Conservation (phyloP, 1,140 invertebrate species). For the Formica exsecta region DNA sequence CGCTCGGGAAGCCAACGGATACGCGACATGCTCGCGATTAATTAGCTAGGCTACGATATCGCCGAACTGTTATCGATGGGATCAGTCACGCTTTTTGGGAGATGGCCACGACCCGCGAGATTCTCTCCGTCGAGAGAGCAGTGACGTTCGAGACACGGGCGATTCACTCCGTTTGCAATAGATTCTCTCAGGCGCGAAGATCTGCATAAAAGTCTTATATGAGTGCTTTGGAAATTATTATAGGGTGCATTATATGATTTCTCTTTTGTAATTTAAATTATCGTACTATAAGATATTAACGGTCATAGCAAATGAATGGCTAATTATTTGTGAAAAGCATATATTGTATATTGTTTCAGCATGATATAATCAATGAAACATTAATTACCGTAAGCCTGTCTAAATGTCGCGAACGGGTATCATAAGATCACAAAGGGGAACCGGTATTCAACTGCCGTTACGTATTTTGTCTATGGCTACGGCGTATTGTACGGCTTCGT, state of each 20-base stretch:
- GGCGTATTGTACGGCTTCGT: slow-evolving; percentile 33
- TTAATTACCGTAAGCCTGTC: slow-evolving; percentile 7
- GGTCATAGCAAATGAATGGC: not conserved
- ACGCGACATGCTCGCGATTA: slow-evolving; percentile 82
- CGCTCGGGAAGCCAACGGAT: slow-evolving; percentile 54
- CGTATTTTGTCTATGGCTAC: slow-evolving; percentile 44
- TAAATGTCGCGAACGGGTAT: slow-evolving; percentile 9
- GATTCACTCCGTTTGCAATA: not conserved
- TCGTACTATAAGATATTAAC: not conserved
- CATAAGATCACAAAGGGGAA: slow-evolving; percentile 17
- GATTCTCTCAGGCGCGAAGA: not conserved
- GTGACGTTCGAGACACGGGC: not conserved
- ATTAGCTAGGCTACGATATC: slow-evolving; percentile 81
- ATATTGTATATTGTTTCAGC: not conserved
- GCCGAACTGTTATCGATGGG: slow-evolving; percentile 73
- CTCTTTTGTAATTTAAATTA: too few relatives aligned
- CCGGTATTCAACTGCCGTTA: slow-evolving; percentile 53
- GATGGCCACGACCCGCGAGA: slow-evolving; percentile 53
- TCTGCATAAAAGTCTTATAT: too few relatives aligned
- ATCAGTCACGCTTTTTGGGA: slow-evolving; percentile 82
- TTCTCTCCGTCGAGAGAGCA: not conserved
- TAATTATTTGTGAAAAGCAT: not conserved
- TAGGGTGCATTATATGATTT: too few relatives aligned
- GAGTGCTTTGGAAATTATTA: too few relatives aligned
- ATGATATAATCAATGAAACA: slow-evolving; percentile 29